Conservation (phyloP, 2,888 invertebrate species). For the Cyaniris semiargus region DNA sequence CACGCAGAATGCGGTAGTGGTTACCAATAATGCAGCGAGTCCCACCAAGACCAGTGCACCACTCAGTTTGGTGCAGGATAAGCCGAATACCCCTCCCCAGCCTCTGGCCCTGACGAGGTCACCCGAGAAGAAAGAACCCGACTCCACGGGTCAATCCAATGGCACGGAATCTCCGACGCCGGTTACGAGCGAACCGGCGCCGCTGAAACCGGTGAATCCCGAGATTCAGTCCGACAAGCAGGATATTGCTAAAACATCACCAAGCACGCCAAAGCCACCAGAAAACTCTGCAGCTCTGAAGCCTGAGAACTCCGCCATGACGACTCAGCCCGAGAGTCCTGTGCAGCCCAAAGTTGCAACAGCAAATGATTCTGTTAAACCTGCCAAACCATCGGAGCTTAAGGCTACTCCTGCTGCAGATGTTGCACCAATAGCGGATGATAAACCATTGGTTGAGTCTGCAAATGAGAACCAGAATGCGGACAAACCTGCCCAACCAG, state of each 20-base stretch:
- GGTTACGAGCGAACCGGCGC: constrained; percentile 55
- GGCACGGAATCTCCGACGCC: constrained; percentile 71
- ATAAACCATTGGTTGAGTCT: constrained; percentile 65
- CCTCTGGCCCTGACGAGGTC: constrained; percentile 72
- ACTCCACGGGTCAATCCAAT: constrained; percentile 66
- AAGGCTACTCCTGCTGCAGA: constrained; percentile 66
- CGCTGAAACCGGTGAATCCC: constrained; percentile 65
- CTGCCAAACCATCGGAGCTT: constrained; percentile 64
- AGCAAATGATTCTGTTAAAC: constrained; percentile 65
- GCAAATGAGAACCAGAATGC: constrained; percentile 63
- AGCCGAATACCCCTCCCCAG: constrained; percentile 57
- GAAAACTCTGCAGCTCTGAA: constrained; percentile 57
- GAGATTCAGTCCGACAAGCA: constrained; percentile 69
- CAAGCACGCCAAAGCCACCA: constrained; percentile 72
- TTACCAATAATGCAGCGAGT: constrained; percentile 58
- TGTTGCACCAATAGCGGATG: constrained; percentile 67
- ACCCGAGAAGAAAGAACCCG: constrained; percentile 72
- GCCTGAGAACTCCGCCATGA: constrained; percentile 56
- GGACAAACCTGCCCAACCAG: constrained; percentile 52
- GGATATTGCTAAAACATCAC: constrained; percentile 71
- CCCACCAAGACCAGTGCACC: constrained; percentile 69
- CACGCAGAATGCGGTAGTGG: constrained; percentile 64
- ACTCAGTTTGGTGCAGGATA: constrained; percentile 71
- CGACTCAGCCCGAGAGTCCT: constrained; percentile 54
- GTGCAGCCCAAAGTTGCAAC: constrained; percentile 65